Evolutionary conservation across 2,113 vertebrate genomes (phyloP).

Genomic region (Tachycineta bicolor): DNA sequence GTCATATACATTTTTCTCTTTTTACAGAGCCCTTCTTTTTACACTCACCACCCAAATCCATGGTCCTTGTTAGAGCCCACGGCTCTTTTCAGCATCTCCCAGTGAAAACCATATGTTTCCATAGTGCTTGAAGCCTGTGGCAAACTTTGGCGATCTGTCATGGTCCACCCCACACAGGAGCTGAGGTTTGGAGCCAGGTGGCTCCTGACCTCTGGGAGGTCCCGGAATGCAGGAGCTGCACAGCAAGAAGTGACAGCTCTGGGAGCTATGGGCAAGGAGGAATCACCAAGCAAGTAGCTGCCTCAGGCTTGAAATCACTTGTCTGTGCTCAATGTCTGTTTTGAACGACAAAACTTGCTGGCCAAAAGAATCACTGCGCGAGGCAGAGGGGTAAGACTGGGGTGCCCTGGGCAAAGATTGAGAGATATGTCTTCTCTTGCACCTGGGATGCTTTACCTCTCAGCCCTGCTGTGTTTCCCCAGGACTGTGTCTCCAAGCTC

Average conservation of each 20-base stretch:
- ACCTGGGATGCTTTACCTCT: not conserved
- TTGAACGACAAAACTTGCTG: not conserved
- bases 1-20: not conserved
- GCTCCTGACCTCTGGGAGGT: not conserved
- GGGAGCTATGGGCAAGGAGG: not conserved
- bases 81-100: not conserved
- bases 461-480: not conserved
- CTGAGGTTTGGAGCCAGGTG: not conserved
- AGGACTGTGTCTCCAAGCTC: not conserved
- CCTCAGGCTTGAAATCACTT: not conserved
- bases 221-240: not conserved
- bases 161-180: too few species aligned
- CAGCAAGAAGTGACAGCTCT: not conserved
- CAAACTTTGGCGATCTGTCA: not conserved
- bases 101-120: not conserved
- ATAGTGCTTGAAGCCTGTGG: not conserved
- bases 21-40: not conserved
- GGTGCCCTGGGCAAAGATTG: not conserved
- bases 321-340: fast-evolving
- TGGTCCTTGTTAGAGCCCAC: not conserved
- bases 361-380: not conserved
- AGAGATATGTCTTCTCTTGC: not conserved
- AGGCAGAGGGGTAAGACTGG: not conserved
- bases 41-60: not conserved
- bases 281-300: not conserved